These are phyloP conservation scores for Diplodus sargus DNA, from an alignment of 2,797 vertebrate genomes.

Conservation along the genomic window DNA sequence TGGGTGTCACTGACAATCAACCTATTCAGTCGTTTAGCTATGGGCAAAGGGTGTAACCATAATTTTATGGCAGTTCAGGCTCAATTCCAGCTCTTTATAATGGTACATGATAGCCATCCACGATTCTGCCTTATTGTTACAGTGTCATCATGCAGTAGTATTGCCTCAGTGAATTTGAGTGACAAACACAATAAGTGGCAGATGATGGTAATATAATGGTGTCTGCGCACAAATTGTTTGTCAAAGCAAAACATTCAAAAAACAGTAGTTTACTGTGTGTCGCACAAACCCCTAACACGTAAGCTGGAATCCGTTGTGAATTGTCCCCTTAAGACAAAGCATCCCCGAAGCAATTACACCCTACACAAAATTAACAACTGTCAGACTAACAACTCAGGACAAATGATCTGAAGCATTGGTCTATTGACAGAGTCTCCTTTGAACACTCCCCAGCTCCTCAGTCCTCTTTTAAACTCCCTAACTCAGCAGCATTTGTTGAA, in stretches of 20 bases:
- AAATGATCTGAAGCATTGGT: slow-evolving; percentile 35
- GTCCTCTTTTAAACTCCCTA: slow-evolving; percentile 47
- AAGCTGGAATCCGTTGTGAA: background rate
- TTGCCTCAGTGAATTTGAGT: slow-evolving; percentile 7
- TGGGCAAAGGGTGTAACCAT: background rate
- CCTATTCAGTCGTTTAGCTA: too few relatives aligned
- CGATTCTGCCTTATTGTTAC: background rate
- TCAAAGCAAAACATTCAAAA: slow-evolving; percentile 8
- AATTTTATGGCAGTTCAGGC: background rate
- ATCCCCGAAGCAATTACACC: slow-evolving; percentile 13
- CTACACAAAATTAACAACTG: slow-evolving; percentile 21
- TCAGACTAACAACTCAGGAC: slow-evolving; percentile 32
- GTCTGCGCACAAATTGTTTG: background rate
- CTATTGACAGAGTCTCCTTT: slow-evolving; percentile 50
- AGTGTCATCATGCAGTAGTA: background rate
- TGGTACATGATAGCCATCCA: slow-evolving; percentile 8
- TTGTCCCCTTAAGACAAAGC: background rate
- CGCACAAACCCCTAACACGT: background rate
- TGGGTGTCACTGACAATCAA: too few relatives aligned
- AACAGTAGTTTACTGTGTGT: background rate
- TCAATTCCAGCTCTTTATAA: background rate
- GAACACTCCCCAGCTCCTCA: slow-evolving; percentile 42
- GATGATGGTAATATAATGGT: background rate
- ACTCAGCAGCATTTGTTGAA: slow-evolving; percentile 68
- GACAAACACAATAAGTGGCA: slow-evolving; percentile 13